A percentile compares a stretch with the other conserved stretches of the same genome.
phyloP scores from a whole-genome alignment of 2,888 invertebrate species.

The Pegoplata infirma region DNA sequence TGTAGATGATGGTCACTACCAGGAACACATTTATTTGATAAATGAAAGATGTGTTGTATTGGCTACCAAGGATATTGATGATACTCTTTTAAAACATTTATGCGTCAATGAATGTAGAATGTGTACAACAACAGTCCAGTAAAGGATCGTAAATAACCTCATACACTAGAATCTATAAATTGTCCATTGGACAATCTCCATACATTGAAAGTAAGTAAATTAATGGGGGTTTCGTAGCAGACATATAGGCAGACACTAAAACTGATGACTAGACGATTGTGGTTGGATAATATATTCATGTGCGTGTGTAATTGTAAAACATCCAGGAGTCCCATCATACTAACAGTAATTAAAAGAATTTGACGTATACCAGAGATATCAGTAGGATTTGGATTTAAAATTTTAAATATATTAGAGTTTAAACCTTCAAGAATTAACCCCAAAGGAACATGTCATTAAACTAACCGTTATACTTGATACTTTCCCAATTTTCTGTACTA shows the following conservation, averaged over 20 bases:
- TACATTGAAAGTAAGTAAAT: neutral
- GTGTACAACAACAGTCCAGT: no score
- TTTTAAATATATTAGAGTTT: no score
- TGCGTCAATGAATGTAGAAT: slow-evolving; percentile 32
- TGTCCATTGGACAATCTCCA: neutral
- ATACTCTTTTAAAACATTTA: slow-evolving; percentile 23
- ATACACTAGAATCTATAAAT: no score
- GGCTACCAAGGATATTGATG: slow-evolving; percentile 38
- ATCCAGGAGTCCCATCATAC: neutral
- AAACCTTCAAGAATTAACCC: no score
- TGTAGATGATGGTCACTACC: neutral
- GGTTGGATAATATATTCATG: neutral
- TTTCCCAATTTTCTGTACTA: no score
- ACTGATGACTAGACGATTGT: slow-evolving; percentile 57
- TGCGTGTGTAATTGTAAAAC: neutral
- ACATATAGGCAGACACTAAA: slow-evolving; percentile 36
- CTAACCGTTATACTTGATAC: no score
- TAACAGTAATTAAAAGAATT: no score
- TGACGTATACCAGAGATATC: no score
- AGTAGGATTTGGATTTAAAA: no score
- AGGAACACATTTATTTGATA: slow-evolving; percentile 35
- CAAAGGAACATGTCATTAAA: no score
- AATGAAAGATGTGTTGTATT: slow-evolving; percentile 37
- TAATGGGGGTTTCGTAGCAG: slow-evolving; percentile 5
- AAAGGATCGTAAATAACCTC: no score